Evolutionary conservation across 2,797 vertebrate genomes (phyloP), one percentile per base, ranked within the genome.

Genomic region (Amblyopsis hoosieri): DNA sequence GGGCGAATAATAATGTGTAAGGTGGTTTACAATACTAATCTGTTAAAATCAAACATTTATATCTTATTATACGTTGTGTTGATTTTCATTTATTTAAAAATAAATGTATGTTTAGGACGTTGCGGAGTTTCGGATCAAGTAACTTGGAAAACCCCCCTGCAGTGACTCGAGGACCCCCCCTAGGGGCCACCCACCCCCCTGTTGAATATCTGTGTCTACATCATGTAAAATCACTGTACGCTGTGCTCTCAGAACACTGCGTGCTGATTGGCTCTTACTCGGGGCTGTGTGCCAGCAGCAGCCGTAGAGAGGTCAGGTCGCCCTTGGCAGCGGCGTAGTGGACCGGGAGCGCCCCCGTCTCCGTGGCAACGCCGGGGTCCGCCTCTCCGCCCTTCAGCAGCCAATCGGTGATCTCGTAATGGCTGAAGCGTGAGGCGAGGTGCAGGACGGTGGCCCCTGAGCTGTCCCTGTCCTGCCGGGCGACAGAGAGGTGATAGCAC

Each of bases 281-380:
- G 86, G 97, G 94, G 87, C 94, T 92, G 90, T 97, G 93, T 64
- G 89, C 85, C 68, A 96, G 47, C 67, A 99, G 93, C 62, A 98
- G 93, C 68, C 93, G 92, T 66, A 98, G 92, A 49, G 97, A 96
- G 71, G 92, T 82, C 74, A 98, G 92, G 87, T 99, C 97, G 84
- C 97, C 97, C 94, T 98, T 98, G 94, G 97, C 96, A 82, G 97
- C 96, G 0, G 97, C 96, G 0, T 99, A 99, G 87, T 99, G 97
- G 71, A 98, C 71, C 1, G 97, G 94, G 49, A 98, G 78, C 0
- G 96, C 96, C 3, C 97, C 96, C 0, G 94, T 96, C 62, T 98
- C 95, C 0, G 97, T 99, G 85, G 93, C 80, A 46, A 81, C 74
- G 2, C 90, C 86, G 7, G 96, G 92, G 61, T 98, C 94, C 9